Evolutionary conservation across 2,888 invertebrate genomes (phyloP), one percentile per base, ranked within the genome.

Genomic region (Tachina lurida): DNA sequence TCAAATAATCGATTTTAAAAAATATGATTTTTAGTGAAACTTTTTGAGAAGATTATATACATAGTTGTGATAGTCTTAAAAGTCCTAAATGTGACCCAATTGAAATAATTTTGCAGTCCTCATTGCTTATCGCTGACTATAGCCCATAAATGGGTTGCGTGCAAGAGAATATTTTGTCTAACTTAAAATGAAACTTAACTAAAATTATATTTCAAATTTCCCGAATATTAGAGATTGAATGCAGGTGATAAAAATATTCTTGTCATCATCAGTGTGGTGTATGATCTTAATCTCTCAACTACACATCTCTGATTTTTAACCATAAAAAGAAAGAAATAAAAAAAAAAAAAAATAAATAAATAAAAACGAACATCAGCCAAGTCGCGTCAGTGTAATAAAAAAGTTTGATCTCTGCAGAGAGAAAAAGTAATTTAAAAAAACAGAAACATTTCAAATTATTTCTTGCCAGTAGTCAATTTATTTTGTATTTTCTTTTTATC

Each of bases 381-480:
- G 77, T 58, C 73, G 83, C 70, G 75, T n/a, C 67, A 67, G 39
- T 73, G 77, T 73, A 84, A 84, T 84, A 84, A 84, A 83, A 81
- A 73, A 7, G 19, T 76, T 77, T 43, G 58, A 71, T 71, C 49
- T 47, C 41, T 56, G 41, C 43, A 76, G 62, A 60, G 31, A 31
- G 31, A 31, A 31, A 31, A 31, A 7, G 1, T 7, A 73, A 31
- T 31, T 7, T 2, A 47, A 49, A 58, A 47, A 65, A 67, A 58
- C n/a, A n/a, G n/a, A 60, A 31, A 31, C 7, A 7, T 31, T 52
- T 9, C 15, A 63, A 78, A 58, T 71, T 45, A 54, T 54, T 79
- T 79, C 52, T 70, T 22, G 43, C 78, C 70, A 70, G 62, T 39
- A 70, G 54, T 76, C 13, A 41, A 39, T n/a, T 60, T 60, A 43